Evolutionary conservation across 2,797 vertebrate genomes (phyloP).

Genomic region (Psittacula derbiana): DNA sequence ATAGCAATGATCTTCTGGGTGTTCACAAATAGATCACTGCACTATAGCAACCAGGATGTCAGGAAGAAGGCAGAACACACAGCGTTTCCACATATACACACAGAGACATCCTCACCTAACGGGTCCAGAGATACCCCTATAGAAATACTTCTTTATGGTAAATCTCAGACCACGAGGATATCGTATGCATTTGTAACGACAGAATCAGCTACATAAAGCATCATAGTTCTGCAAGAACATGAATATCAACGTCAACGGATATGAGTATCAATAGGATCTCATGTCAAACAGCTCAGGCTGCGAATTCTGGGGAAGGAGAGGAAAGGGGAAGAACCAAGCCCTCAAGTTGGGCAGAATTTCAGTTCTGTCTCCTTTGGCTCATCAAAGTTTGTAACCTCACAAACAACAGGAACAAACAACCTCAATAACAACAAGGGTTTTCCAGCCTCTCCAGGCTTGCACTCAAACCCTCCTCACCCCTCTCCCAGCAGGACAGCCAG

Average conservation of each 20-base stretch:
- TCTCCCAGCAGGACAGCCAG: background rate
- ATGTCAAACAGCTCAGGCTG: background rate
- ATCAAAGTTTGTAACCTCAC: background rate
- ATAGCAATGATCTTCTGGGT: conserved; percentile 68
- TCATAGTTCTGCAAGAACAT: background rate
- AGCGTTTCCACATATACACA: conserved; percentile 40
- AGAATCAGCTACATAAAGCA: background rate
- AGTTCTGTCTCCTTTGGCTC: background rate
- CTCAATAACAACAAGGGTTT: background rate
- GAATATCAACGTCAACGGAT: background rate
- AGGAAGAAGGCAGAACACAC: conserved; percentile 63
- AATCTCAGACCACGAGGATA: background rate
- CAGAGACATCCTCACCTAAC: background rate
- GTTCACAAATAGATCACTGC: conserved; percentile 76
- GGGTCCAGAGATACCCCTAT: background rate
- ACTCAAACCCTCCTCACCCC: background rate
- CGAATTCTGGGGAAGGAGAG: background rate
- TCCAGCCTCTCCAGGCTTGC: background rate
- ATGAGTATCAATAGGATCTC: background rate
- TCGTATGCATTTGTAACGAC: background rate
- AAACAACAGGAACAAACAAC: background rate
- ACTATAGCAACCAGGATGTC: conserved; percentile 76
- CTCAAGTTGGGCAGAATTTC: background rate
- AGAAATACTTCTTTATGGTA: background rate
- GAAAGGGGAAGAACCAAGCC: background rate